These are phyloP conservation scores for Galaxias olidus DNA, from an alignment of 2,797 vertebrate species.

Conservation along the genomic window DNA sequence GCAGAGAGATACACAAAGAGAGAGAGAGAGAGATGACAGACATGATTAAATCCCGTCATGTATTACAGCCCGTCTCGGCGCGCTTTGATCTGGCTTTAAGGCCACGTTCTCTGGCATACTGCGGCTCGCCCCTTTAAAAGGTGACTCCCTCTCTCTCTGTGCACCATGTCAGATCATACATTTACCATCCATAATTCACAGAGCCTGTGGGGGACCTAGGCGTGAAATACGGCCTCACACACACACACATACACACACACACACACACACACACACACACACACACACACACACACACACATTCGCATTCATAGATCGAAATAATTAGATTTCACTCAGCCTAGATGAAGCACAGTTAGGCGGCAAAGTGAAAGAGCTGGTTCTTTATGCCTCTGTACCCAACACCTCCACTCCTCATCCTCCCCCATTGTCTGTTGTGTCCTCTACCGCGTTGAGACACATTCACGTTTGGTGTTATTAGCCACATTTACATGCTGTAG, in stretches of 20 bases:
- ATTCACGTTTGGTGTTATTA: conserved; percentile 10
- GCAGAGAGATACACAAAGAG: conserved; percentile 15
- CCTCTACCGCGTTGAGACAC: conserved; percentile 10
- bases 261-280: conserved; percentile 25
- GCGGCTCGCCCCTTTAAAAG: conserved; percentile 61
- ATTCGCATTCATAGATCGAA: conserved; percentile 36
- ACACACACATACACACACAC: conserved; percentile 21
- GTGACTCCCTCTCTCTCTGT: conserved; percentile 49
- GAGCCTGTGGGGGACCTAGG: conserved; percentile 39
- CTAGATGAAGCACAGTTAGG: conserved; percentile 34
- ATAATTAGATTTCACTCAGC: conserved; percentile 52
- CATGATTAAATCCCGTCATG: conserved; percentile 71
- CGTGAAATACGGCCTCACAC: conserved; percentile 36
- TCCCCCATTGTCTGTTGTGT: not conserved
- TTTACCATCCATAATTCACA: conserved; percentile 62
- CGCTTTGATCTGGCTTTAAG: conserved; percentile 75
- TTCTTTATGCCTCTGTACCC: not conserved
- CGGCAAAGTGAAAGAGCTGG: conserved; percentile 11
- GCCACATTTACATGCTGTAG: conserved; percentile 47
- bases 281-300: conserved; percentile 26
- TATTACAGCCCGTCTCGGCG: conserved; percentile 53
- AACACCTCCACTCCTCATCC: not conserved
- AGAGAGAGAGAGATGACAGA: conserved; percentile 42
- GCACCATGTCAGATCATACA: conserved; percentile 59
- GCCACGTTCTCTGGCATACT: conserved; percentile 44